These are phyloP conservation scores for Darevskia mixta DNA, from an alignment of 2,797 vertebrate genomes.

Conservation along the genomic window DNA sequence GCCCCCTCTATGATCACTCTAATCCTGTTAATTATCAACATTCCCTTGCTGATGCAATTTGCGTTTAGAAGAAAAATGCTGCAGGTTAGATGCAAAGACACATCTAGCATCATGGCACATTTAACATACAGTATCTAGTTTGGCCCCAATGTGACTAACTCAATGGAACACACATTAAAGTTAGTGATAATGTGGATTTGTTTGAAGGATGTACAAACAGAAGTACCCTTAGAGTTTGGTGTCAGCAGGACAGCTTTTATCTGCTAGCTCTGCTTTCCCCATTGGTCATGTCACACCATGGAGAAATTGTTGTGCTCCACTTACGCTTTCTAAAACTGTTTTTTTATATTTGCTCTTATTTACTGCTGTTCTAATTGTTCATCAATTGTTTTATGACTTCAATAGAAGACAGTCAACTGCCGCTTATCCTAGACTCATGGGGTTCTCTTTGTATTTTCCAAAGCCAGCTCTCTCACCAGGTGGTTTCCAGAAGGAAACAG, in stretches of 20 bases:
- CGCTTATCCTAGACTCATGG: slow-evolving; percentile 9
- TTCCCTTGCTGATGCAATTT: neutral
- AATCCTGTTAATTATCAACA: neutral
- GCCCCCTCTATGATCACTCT: neutral
- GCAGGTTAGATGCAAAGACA: neutral
- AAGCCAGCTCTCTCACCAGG: slow-evolving; percentile 22
- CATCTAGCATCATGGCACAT: neutral
- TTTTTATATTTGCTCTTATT: neutral
- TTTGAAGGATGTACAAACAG: neutral
- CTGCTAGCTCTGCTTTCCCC: neutral
- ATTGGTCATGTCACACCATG: neutral
- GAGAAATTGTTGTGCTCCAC: neutral
- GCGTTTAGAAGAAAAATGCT: neutral
- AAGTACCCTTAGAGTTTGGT: neutral
- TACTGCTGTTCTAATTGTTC: neutral
- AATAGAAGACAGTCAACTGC: neutral
- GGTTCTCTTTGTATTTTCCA: neutral
- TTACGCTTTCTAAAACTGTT: neutral
- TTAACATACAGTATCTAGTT: neutral
- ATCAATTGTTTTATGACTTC: neutral
- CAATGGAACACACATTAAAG: neutral
- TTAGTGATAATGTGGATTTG: neutral
- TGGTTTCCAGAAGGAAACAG: slow-evolving; percentile 27
- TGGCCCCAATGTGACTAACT: neutral
- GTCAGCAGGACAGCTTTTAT: neutral